Evolutionary conservation across 2,888 invertebrate species (phyloP).

Genomic region (Trichopoda pennipes): DNA sequence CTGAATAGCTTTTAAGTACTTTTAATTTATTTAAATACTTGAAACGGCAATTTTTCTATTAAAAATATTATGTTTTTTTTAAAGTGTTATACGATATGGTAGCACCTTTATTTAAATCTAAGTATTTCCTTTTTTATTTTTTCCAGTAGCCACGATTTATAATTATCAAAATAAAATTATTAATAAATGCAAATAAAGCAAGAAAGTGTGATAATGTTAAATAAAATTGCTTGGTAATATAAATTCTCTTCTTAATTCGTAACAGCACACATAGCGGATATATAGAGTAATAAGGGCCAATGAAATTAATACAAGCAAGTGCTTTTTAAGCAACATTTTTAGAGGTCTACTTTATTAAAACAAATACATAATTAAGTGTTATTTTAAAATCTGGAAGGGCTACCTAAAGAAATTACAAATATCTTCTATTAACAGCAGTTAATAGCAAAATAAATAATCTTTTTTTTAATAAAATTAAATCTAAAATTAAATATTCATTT

Average conservation of each 20-base stretch:
- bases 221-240: not conserved
- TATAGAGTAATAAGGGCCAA: not conserved
- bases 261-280: not conserved
- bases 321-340: not conserved
- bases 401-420: no score
- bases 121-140: not conserved
- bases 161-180: not conserved
- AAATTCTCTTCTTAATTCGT: not conserved
- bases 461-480: no score
- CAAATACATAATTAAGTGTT: no score
- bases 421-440: no score
- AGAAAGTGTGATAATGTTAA: not conserved
- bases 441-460: no score
- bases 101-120: not conserved
- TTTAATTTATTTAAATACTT: no score
- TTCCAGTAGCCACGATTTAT: conserved; percentile 19
- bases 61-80: not conserved
- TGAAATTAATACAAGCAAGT: not conserved
- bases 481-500: no score
- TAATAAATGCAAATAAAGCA: not conserved
- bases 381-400: no score
- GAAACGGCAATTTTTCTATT: no score
- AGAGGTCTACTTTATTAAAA: not conserved
- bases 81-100: not conserved
- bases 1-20: no score